A percentile compares a stretch with the other conserved stretches of the same genome.
Evolutionary conservation across 2,888 invertebrate species (phyloP).

Genomic region (Leucozona laternaria): DNA sequence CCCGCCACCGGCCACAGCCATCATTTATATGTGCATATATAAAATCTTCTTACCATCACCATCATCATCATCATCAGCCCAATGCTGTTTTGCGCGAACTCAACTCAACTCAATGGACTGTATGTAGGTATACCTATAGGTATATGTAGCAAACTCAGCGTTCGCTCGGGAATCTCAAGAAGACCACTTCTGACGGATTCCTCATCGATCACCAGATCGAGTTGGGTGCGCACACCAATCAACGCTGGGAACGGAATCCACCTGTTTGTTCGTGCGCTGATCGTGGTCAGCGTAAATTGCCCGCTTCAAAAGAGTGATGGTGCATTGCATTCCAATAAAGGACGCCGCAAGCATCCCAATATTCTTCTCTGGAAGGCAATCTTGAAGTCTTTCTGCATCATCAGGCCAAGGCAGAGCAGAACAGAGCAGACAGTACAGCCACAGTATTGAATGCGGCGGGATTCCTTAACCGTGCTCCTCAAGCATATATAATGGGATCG

Average conservation of each 20-base stretch:
- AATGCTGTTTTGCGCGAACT: conserved; percentile 4
- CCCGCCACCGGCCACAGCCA: conserved; percentile 38
- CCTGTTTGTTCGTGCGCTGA: conserved; percentile 73
- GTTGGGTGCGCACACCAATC: conserved; percentile 58
- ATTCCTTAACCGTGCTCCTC: conserved; percentile 72
- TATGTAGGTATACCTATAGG: too few relatives aligned
- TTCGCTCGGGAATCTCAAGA: conserved; percentile 23
- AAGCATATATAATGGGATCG: conserved; percentile 75
- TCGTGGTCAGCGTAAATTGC: conserved; percentile 75
- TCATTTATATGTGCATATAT: conserved; percentile 17
- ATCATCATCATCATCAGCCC: conserved; percentile 3
- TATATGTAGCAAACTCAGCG: neutral
- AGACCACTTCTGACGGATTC: conserved; percentile 70
- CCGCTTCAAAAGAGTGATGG: conserved; percentile 44
- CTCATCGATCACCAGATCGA: conserved; percentile 72
- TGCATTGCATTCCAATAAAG: conserved; percentile 74
- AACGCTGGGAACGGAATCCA: conserved; percentile 75
- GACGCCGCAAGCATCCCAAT: conserved; percentile 75
- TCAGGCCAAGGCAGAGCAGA: neutral
- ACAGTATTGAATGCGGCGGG: conserved; percentile 37
- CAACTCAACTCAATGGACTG: neutral
- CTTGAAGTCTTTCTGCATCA: conserved; percentile 20
- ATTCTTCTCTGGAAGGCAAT: conserved; percentile 47
- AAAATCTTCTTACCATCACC: neutral
- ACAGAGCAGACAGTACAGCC: neutral